These are phyloP conservation scores for Cenopis cana DNA, from an alignment of 2,888 invertebrate species.

Conservation along the genomic window DNA sequence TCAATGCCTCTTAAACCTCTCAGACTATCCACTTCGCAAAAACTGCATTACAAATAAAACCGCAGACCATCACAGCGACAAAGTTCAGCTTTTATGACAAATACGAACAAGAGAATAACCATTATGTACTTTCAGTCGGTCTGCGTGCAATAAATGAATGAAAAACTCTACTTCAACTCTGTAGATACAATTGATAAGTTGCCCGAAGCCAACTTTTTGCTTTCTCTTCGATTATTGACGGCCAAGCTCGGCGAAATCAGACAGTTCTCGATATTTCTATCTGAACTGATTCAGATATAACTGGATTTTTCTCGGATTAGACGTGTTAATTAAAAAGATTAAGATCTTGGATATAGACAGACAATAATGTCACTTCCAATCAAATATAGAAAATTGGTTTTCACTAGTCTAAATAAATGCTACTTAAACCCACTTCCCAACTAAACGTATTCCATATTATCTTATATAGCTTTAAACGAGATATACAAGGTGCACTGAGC, in stretches of 20 bases:
- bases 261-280: constrained; percentile 60
- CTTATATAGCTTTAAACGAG: too few species aligned
- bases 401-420: too few species aligned
- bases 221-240: constrained; percentile 73
- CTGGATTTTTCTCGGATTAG: constrained; percentile 31
- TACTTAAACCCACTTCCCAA: too few species aligned
- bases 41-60: constrained; percentile 68
- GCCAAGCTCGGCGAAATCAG: constrained; percentile 59
- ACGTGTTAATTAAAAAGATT: constrained; percentile 29
- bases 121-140: constrained; percentile 73
- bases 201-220: constrained; percentile 75
- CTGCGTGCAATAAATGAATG: constrained; percentile 77
- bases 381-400: neutral
- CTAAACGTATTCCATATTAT: too few species aligned
- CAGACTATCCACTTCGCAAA: constrained; percentile 60
- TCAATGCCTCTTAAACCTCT: constrained; percentile 57
- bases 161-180: constrained; percentile 70
- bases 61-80: constrained; percentile 63
- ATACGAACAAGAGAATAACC: constrained; percentile 71
- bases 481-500: too few species aligned
- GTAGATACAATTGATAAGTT: constrained; percentile 79
- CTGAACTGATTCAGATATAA: constrained; percentile 53
- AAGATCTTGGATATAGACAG: constrained; percentile 4
- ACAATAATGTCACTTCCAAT: neutral
- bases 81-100: constrained; percentile 71